Evolutionary conservation across 92 coral and sea anemone species (phyloP), one percentile per base, ranked within the genome.

Genomic region (Phenganax subtilis): DNA sequence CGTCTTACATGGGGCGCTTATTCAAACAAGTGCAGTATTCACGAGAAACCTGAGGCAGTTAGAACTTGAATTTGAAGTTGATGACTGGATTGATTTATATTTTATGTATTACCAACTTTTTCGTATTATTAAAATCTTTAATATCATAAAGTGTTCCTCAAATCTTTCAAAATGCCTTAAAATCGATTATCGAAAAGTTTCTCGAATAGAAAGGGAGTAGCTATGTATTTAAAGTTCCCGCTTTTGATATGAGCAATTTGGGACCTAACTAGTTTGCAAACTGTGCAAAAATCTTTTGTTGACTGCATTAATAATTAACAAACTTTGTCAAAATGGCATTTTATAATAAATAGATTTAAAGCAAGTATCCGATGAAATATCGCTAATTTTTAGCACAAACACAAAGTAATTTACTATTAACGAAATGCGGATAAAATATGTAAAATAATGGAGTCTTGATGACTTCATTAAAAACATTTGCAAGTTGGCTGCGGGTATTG

Each of bases 251-350:
- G 25, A 28, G 51, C 17, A 31, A 15, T 14, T 29, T 55, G 67
- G 16, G 64, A 31, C 80, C n/a, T 30, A 75, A n/a, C 15, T 59
- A 54, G 12, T 69, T 74, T 8, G 17, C 67, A 62, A 76, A 16
- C 37, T 54, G 1, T 9, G 16, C 30, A 47, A 76, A 10, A 30
- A 76, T 44, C 70, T 54, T 57, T 76, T 76, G 81, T 76, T 76
- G 54, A 10, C 64, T 53, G 44, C 55, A 76, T 76, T 20, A 76
- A 76, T 76, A 76, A 76, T 76, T 76, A 76, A 76, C 54, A 57
- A 5, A 37, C 47, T 37, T 37, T 37, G 47, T 5, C 47, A 76
- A 55, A 55, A 9, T 30, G n/a, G 55, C 12, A 1, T n/a, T 64
- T 29, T 59, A 57, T 76, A 28, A 55, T 25, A 31, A 14, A 30